Conservation (phyloP, 2,888 invertebrate species). For the Agrypnus murinus region DNA sequence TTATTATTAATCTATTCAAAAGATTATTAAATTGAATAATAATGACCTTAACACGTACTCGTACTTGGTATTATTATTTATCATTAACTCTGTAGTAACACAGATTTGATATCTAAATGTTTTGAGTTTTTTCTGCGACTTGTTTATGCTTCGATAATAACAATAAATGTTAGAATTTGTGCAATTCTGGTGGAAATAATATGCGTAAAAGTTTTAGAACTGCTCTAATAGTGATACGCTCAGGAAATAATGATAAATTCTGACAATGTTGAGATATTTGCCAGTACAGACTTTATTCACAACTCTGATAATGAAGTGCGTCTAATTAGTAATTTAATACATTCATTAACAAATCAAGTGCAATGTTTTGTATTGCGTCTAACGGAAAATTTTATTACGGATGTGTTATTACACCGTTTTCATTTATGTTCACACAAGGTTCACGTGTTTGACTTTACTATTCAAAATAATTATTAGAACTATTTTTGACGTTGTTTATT, state of each 20-base stretch:
- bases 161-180: background rate
- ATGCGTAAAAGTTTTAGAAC: conserved; percentile 54
- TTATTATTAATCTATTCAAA: conserved; percentile 17
- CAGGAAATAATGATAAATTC: conserved; percentile 66
- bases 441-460: conserved; percentile 20
- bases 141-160: conserved; percentile 24
- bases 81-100: conserved; percentile 15
- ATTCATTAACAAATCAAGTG: conserved; percentile 46
- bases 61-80: conserved; percentile 8
- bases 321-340: conserved; percentile 60
- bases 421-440: background rate
- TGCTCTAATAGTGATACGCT: conserved; percentile 59
- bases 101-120: conserved; percentile 5
- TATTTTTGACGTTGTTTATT: conserved; percentile 27
- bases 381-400: conserved; percentile 35
- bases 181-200: background rate
- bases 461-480: conserved; percentile 28
- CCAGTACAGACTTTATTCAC: conserved; percentile 61
- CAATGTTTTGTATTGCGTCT: conserved; percentile 24
- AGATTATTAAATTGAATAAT: conserved; percentile 19
- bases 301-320: conserved; percentile 50
- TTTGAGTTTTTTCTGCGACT: conserved; percentile 12
- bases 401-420: conserved; percentile 3
- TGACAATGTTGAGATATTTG: conserved; percentile 60
- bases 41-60: conserved; percentile 15